Base-by-base conservation (phyloP, 2,888 invertebrate genomes). In the Drosophila recens region DNA sequence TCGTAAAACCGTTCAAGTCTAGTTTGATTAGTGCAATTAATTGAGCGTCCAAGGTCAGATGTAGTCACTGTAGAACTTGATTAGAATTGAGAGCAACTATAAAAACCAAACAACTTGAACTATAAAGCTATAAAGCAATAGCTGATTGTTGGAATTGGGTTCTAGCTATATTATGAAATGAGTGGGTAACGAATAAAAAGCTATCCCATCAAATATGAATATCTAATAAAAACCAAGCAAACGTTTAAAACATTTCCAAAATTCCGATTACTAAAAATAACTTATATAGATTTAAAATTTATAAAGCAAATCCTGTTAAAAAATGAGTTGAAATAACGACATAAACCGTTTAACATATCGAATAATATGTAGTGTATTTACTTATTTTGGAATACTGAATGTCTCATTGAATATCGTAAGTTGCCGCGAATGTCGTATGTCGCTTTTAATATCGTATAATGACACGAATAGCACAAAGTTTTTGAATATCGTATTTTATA, bases 21-120 rank as follows among this genome's bases (percentile, higher is more conserved):
- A 72, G 66, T 82, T 86, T 77, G 63, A 82, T 88, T 82, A 59
- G 54, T 52, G 34, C 42, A 49, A 45, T 68, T 64, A 66, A 83
- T 82, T 79, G 66, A n/a, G 11, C 53, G 27, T 0, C 36, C 79
- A 87, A 87, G 88, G 88, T 76, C 54, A 23, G 10, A 5, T 43
- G 46, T 30, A 23, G 23, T 5, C 23, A 36, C 36, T 49, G 10
- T 36, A 23, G 38, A 53, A 54, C 23, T 34, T 17, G 57, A 53
- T 58, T 51, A 61, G 30, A 46, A 38, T 9, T 9, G 15, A 42
- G 30, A 5, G n/a, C 27, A 52, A 13, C n/a, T 20, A 53, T 53
- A 15, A 15, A 34, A 15, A 9, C 13, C 27, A 15, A 0, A 38
- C 17, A 38, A 53, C 20, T 30, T 36, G 20, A 38, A 4, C 45